phyloP scores from a whole-genome alignment of 1,140 invertebrate genomes.

The Drosophila pachea region DNA sequence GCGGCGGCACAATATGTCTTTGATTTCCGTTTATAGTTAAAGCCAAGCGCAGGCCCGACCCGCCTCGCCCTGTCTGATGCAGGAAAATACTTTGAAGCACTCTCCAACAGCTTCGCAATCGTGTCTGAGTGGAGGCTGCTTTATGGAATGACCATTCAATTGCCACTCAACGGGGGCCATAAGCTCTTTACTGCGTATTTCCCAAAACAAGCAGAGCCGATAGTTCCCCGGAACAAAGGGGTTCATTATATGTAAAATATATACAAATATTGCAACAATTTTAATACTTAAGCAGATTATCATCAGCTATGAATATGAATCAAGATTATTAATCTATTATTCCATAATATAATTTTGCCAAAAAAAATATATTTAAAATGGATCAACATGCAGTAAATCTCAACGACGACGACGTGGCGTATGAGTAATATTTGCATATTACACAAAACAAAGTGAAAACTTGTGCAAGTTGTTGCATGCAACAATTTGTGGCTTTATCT shows the following conservation, averaged over 20 bases:
- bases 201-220: too few species aligned
- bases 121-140: slow-evolving; percentile 7
- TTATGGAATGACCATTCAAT: slow-evolving; percentile 28
- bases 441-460: slow-evolving; percentile 3
- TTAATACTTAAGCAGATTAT: too few species aligned
- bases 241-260: background rate
- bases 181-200: background rate
- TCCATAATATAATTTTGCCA: background rate
- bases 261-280: background rate
- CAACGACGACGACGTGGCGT: slow-evolving; percentile 13
- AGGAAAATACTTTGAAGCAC: slow-evolving; percentile 25
- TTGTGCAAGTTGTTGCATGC: slow-evolving; percentile 22
- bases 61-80: slow-evolving; percentile 1
- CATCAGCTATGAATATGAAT: too few species aligned
- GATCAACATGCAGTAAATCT: background rate
- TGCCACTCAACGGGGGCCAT: background rate
- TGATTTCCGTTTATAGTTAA: slow-evolving; percentile 61
- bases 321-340: too few species aligned
- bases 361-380: too few species aligned
- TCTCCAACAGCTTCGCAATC: slow-evolving; percentile 12
- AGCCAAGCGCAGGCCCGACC: slow-evolving; percentile 36
- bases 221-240: too few species aligned
- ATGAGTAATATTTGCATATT: slow-evolving; percentile 48
- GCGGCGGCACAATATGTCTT: slow-evolving; percentile 62
- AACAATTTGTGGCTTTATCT: slow-evolving; percentile 19